Conservation (phyloP, 2,888 invertebrate genomes). For the Clusia tigrina region DNA sequence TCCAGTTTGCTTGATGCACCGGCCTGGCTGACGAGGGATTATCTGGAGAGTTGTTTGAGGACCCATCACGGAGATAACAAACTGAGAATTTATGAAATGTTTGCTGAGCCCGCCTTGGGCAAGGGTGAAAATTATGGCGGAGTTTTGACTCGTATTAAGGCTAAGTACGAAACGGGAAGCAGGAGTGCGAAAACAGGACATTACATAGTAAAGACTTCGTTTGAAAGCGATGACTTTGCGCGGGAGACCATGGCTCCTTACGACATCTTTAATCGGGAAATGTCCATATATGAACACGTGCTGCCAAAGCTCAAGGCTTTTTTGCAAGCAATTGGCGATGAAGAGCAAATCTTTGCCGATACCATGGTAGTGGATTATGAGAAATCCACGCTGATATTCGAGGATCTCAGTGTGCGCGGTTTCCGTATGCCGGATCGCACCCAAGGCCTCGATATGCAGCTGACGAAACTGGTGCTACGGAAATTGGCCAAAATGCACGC, state of each 20-base stretch:
- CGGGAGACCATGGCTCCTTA: constrained; percentile 53
- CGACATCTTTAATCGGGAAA: constrained; percentile 62
- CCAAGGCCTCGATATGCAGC: constrained; percentile 61
- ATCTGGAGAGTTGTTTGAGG: constrained; percentile 47
- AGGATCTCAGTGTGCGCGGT: constrained; percentile 53
- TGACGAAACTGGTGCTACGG: constrained; percentile 60
- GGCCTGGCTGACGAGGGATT: constrained; percentile 52
- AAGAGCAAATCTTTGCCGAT: constrained; percentile 57
- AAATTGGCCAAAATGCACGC: constrained; percentile 67
- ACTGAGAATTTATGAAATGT: constrained; percentile 43
- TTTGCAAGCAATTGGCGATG: constrained; percentile 48
- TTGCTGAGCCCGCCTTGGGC: constrained; percentile 49
- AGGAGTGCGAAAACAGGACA: constrained; percentile 40
- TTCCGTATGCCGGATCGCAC: constrained; percentile 57
- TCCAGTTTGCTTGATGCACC: constrained; percentile 40
- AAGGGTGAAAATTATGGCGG: constrained; percentile 62
- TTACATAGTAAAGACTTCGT: constrained; percentile 57
- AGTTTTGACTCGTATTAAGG: constrained; percentile 50
- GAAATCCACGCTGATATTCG: constrained; percentile 57
- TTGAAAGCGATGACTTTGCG: constrained; percentile 53
- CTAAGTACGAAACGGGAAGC: constrained; percentile 39
- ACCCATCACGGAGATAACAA: constrained; percentile 46
- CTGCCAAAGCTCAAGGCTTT: constrained; percentile 56
- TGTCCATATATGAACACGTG: constrained; percentile 57
- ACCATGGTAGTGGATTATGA: constrained; percentile 57